Conservation (phyloP, 2,797 vertebrate species). For the Eospalax fontanierii region DNA sequence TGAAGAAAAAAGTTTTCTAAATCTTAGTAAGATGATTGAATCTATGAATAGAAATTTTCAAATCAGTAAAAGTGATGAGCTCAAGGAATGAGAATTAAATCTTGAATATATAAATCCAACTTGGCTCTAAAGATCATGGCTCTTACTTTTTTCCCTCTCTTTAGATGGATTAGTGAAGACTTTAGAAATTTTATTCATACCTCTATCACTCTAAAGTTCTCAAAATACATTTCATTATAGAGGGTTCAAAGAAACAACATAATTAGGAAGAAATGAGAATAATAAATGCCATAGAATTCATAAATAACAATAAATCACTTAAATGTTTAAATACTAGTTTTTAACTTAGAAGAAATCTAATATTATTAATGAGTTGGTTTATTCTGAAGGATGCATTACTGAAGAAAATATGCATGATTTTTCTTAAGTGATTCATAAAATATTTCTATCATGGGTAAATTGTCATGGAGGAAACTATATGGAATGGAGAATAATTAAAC, state of each 20-base stretch:
- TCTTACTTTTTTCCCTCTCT: conserved; percentile 24
- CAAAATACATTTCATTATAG: conserved; percentile 51
- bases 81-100: conserved; percentile 69
- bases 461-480: conserved; percentile 41
- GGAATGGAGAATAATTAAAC: conserved; percentile 42
- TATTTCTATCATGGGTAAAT: conserved; percentile 51
- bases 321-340: conserved; percentile 56
- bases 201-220: conserved; percentile 55
- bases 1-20: conserved; percentile 69
- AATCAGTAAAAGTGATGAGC: conserved; percentile 72
- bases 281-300: conserved; percentile 56
- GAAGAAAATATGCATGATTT: conserved; percentile 25
- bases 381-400: conserved; percentile 51
- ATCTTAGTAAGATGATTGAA: conserved; percentile 68
- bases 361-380: conserved; percentile 6
- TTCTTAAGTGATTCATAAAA: not conserved
- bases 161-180: conserved; percentile 68
- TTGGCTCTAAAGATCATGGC: conserved; percentile 56
- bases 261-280: conserved; percentile 62
- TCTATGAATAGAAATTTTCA: conserved; percentile 69
- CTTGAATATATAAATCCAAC: conserved; percentile 66
- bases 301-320: conserved; percentile 62
- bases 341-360: conserved; percentile 34
- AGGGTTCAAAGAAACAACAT: conserved; percentile 24
- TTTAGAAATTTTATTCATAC: conserved; percentile 71